Percentiles rank a stretch among this genome's conserved stretches.
These are phyloP conservation scores for Choreutis nemorana DNA, from an alignment of 2,888 invertebrate species.

Conservation along the genomic window DNA sequence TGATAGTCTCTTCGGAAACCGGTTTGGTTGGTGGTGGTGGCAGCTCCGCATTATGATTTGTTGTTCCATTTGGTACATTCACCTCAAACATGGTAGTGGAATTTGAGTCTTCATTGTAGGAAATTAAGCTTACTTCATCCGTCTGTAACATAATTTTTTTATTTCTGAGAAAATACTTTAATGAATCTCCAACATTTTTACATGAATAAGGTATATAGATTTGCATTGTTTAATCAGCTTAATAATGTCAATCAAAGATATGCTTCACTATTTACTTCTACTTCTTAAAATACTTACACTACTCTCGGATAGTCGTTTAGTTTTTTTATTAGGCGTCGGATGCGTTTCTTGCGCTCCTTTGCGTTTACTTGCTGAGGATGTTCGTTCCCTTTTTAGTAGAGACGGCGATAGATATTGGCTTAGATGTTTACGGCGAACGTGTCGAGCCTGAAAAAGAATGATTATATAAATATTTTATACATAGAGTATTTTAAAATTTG, in stretches of 20 bases:
- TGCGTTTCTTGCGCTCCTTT: constrained; percentile 38
- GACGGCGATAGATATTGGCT: constrained; percentile 76
- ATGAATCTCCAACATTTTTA: background rate
- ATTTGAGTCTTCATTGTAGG: constrained; percentile 57
- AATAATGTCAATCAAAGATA: too few species aligned
- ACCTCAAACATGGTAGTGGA: constrained; percentile 51
- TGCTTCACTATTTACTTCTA: too few species aligned
- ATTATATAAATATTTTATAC: constrained; percentile 1
- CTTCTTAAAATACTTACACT: constrained; percentile 53
- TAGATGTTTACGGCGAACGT: constrained; percentile 84
- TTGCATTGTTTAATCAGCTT: too few species aligned
- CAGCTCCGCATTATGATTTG: constrained; percentile 10
- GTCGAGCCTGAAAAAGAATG: constrained; percentile 73
- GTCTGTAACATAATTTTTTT: constrained; percentile 22
- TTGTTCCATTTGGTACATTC: constrained; percentile 31
- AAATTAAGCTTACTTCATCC: constrained; percentile 46
- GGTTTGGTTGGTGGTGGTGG: constrained; percentile 12
- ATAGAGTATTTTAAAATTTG: too few species aligned
- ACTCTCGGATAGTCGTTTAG: constrained; percentile 47
- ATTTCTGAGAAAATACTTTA: background rate
- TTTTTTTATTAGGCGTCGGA: constrained; percentile 33
- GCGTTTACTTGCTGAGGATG: constrained; percentile 58
- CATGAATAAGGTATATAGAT: too few species aligned
- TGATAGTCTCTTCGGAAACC: constrained; percentile 13
- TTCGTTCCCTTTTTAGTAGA: constrained; percentile 75